A percentile compares a stretch with the other conserved stretches of the same genome.
Evolutionary conservation across 2,113 vertebrate species (phyloP).

Genomic region (Cottus gobio): DNA sequence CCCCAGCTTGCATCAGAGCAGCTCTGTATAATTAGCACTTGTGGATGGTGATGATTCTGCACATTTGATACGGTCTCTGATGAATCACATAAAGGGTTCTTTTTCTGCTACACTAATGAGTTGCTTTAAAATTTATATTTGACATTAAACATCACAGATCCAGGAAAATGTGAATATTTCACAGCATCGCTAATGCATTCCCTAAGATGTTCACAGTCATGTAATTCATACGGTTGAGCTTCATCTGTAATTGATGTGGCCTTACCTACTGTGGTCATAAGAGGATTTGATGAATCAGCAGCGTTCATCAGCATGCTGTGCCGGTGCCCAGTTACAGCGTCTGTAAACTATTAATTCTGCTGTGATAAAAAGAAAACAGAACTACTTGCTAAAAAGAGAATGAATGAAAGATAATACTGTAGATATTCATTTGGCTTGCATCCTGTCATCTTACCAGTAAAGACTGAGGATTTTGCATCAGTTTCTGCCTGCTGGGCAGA

Average conservation of each 20-base stretch:
- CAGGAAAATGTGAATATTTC: constrained; percentile 54
- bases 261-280: constrained; percentile 16
- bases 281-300: constrained; percentile 69
- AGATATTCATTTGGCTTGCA: constrained; percentile 6
- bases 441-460: constrained; percentile 11
- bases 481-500: neutral
- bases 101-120: constrained; percentile 3
- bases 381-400: neutral
- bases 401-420: neutral
- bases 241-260: constrained; percentile 51
- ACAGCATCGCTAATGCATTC: constrained; percentile 25
- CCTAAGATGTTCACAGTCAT: constrained; percentile 4
- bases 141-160: constrained; percentile 31
- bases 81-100: neutral
- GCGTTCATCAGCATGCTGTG: constrained; percentile 46
- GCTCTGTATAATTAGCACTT: constrained; percentile 66
- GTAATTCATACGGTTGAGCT: constrained; percentile 31
- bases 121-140: constrained; percentile 39
- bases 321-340: constrained; percentile 38
- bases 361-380: constrained; percentile 19
- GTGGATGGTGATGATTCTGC: constrained; percentile 60
- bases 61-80: constrained; percentile 37
- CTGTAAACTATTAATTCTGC: constrained; percentile 33
- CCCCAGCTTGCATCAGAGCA: constrained; percentile 44
- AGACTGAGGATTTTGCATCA: neutral